Percentiles rank a stretch among this genome's conserved stretches.
phyloP scores from a whole-genome alignment of 2,797 vertebrate species.

The Podarcis lilfordi region DNA sequence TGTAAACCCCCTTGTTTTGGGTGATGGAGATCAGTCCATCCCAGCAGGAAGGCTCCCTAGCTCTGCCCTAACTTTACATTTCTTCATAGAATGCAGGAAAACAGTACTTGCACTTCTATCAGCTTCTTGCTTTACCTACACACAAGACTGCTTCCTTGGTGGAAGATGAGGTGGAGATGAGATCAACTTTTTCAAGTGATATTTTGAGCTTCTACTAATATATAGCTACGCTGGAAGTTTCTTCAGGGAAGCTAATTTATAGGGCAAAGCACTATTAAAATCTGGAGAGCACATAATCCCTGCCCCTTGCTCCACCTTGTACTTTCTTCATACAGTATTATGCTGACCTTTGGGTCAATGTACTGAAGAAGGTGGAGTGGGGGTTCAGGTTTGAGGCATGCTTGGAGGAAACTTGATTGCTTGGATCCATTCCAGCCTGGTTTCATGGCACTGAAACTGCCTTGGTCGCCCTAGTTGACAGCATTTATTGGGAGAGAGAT shows the following conservation, averaged over 20 bases:
- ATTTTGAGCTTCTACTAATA: neutral
- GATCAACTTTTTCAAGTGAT: neutral
- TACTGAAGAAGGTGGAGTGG: no score
- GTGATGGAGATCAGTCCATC: neutral
- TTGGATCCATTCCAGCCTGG: no score
- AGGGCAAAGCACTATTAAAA: neutral
- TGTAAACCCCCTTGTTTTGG: neutral
- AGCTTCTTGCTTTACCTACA: neutral
- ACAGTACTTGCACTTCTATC: neutral
- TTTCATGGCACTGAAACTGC: no score
- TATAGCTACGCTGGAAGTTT: neutral
- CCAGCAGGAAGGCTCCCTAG: neutral
- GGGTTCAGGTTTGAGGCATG: no score
- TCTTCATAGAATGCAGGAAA: slow-evolving; percentile 10
- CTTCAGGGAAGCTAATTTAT: neutral
- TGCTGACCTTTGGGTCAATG: no score
- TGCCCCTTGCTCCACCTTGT: no score
- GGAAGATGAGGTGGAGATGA: neutral
- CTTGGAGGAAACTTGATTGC: no score
- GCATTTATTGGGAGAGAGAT: no score
- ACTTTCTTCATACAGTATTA: no score
- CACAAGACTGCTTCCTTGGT: no score
- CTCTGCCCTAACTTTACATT: slow-evolving; percentile 8
- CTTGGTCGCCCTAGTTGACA: no score
- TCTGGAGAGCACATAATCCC: no score